Conservation (phyloP, 2,888 invertebrate species). For the Cremastinae sp. region DNA sequence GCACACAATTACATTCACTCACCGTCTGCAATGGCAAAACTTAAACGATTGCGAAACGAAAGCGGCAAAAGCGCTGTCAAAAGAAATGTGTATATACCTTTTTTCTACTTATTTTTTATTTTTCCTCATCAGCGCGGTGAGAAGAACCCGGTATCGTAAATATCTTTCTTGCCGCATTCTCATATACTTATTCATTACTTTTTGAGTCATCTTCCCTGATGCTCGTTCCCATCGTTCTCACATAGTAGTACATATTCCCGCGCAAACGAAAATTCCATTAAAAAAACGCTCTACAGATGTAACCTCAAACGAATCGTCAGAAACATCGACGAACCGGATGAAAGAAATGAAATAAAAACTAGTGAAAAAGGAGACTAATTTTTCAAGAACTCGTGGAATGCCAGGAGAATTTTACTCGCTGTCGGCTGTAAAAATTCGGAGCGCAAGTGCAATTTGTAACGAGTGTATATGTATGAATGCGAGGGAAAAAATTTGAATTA, state of each 20-base stretch:
- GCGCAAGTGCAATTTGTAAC: not conserved
- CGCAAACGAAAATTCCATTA: conserved; percentile 19
- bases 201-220: not conserved
- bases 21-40: conserved; percentile 11
- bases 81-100: not conserved
- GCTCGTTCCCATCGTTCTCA: conserved; percentile 38
- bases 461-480: not conserved
- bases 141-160: conserved; percentile 9
- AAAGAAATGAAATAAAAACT: too few species aligned
- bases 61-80: conserved; percentile 42
- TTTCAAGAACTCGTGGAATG: too few species aligned
- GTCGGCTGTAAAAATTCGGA: conserved; percentile 3
- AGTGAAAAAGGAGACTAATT: too few species aligned
- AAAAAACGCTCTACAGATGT: not conserved
- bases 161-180: conserved; percentile 20
- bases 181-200: conserved; percentile 35
- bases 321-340: too few species aligned
- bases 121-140: conserved; percentile 19
- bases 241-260: not conserved
- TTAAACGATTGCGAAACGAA: conserved; percentile 46
- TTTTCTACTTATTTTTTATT: not conserved
- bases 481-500: not conserved
- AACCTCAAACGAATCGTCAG: too few species aligned
- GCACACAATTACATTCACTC: not conserved
- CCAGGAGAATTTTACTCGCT: too few species aligned